phyloP scores from a whole-genome alignment of 2,888 invertebrate genomes.

The Scaptomyza cyrtandrae region DNA sequence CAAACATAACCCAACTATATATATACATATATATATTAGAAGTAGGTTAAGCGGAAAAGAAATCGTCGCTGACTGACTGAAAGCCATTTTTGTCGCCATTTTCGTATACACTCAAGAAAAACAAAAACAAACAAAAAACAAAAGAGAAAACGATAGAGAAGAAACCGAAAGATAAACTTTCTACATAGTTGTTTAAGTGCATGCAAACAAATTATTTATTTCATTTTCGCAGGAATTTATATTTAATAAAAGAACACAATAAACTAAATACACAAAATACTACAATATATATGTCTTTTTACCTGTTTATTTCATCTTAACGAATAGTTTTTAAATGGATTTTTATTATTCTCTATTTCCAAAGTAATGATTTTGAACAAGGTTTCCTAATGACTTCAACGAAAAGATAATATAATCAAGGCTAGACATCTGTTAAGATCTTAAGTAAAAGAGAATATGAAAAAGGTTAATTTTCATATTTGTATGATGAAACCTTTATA shows the following conservation, averaged over 20 bases:
- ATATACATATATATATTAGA: not conserved
- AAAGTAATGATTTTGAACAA: not conserved
- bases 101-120: conserved; percentile 27
- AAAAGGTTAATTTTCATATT: not conserved
- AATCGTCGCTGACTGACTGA: conserved; percentile 66
- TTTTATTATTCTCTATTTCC: not conserved
- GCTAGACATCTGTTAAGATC: not conserved
- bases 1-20: conserved; percentile 3
- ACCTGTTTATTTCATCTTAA: not conserved
- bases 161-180: conserved; percentile 44
- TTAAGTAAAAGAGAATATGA: not conserved
- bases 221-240: conserved; percentile 76
- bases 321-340: no score
- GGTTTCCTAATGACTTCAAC: not conserved
- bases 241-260: conserved; percentile 41
- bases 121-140: no score
- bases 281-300: conserved; percentile 7
- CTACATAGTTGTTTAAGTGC: conserved; percentile 68
- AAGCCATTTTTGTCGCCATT: conserved; percentile 68
- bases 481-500: not conserved
- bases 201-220: conserved; percentile 76
- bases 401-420: not conserved
- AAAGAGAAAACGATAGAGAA: not conserved
- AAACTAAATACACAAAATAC: conserved; percentile 13
- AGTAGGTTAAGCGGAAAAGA: conserved; percentile 9